Evolutionary conservation across 2,888 invertebrate genomes (phyloP), one percentile per base, ranked within the genome.

Genomic region (Phyllotreta striolata): DNA sequence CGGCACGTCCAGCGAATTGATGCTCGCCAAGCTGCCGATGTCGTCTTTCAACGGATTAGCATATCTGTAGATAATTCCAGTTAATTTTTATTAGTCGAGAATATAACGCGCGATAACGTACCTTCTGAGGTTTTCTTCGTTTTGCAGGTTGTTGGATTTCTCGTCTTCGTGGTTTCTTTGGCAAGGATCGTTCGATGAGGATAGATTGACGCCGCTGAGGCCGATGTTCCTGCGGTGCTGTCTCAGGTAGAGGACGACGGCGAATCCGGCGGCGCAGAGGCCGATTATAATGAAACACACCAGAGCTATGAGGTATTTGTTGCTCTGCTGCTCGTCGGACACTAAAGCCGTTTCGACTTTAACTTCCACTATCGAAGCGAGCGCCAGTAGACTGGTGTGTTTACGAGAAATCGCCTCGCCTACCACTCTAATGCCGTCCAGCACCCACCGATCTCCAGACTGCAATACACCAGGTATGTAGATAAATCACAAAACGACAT

Each of bases 141-240:
- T 95, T 82, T 95, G 95, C 63, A 93, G 82, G 81, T 95, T 95
- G 81, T 95, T 95, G 2, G 94, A 92, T 79, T 94, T 94, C 77
- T 94, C 93, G 77, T 93, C 93, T 77, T 92, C 91, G 76, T 90
- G 88, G 75, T 88, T 86, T 71, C 87, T 81, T 70, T 86, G 88
- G 80, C 87, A 87, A 64, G 84, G 86, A 76, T 86, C 89, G 63
- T 84, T 80, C 10, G 83, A 85, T 40, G 81, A 86, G 47, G 85
- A 86, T 74, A 83, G 81, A 77, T 81, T 84, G 61, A 85, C 80
- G 51, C 86, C 84, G 70, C 85, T 86, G 1, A 83, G 79, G 38
- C 84, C 84, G 64, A 85, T 76, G 62, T 83, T 82, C 10, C 85
- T 80, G 61, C 85, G 79, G 13, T 85, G 81, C 70, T 87, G 86